Conservation (phyloP, 92 coral and sea anemone genomes). For the Parazoanthus darwini region DNA sequence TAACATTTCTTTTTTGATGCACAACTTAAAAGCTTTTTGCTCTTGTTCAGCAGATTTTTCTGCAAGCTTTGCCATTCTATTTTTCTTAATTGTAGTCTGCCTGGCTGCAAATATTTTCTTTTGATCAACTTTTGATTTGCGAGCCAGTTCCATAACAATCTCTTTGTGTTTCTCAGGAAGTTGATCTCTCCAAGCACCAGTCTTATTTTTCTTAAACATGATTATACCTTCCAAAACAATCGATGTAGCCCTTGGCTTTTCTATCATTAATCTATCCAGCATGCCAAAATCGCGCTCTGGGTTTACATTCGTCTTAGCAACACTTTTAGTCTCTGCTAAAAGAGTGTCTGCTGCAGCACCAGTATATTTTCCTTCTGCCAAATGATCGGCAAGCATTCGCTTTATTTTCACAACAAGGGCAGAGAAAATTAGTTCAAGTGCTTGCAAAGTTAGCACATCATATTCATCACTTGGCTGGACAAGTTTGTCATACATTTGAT, state of each 20-base stretch:
- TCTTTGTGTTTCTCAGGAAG: slow-evolving; percentile 13
- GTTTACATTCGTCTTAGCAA: slow-evolving; percentile 16
- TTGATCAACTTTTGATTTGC: background rate
- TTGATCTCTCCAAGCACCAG: slow-evolving; percentile 13
- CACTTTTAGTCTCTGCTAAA: slow-evolving; percentile 6
- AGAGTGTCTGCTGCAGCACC: slow-evolving; percentile 8
- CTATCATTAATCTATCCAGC: slow-evolving; percentile 3
- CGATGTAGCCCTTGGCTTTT: slow-evolving; percentile 22
- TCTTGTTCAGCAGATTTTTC: slow-evolving; percentile 10
- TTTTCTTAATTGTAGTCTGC: slow-evolving; percentile 27
- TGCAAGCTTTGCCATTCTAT: slow-evolving; percentile 27
- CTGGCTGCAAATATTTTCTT: slow-evolving; percentile 13
- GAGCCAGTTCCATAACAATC: slow-evolving; percentile 9
- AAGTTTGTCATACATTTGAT: slow-evolving; percentile 1
- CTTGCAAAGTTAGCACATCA: slow-evolving; percentile 25
- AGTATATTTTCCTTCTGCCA: background rate
- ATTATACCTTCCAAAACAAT: slow-evolving; percentile 31
- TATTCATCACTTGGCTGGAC: slow-evolving; percentile 5
- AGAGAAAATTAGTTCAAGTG: slow-evolving; percentile 10
- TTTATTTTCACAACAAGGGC: slow-evolving; percentile 26
- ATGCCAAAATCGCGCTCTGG: slow-evolving; percentile 27
- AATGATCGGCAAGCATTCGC: slow-evolving; percentile 8
- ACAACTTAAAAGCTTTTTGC: slow-evolving; percentile 18
- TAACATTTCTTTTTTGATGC: slow-evolving; percentile 23
- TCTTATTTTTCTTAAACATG: slow-evolving; percentile 15